Conservation (phyloP, 2,113 vertebrate genomes). For the Bujurquina vittata region DNA sequence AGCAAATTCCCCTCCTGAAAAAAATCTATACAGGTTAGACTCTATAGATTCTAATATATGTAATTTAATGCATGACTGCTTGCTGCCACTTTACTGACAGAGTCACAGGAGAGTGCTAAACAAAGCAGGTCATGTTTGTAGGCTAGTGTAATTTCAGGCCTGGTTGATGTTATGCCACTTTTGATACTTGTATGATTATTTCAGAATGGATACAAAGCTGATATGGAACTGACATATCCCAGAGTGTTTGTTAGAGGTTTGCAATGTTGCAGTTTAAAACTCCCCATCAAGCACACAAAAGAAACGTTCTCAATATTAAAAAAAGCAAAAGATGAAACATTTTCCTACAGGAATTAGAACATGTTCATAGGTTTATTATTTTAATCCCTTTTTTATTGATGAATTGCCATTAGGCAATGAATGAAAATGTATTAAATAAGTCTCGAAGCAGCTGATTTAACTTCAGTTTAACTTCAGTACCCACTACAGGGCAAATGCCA, state of each 20-base stretch:
- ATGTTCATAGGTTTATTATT: no score
- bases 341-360: no score
- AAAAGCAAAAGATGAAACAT: no score
- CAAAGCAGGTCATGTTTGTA: constrained; percentile 21
- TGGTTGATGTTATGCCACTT: not conserved
- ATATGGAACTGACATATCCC: not conserved
- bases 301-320: no score
- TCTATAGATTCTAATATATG: constrained; percentile 41
- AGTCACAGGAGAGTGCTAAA: constrained; percentile 4
- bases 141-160: constrained; percentile 13
- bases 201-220: not conserved
- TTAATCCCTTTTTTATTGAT: not conserved
- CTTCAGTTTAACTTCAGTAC: not conserved
- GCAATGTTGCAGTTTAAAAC: not conserved
- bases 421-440: not conserved
- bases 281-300: no score
- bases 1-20: constrained; percentile 40
- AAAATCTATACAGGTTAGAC: constrained; percentile 18
- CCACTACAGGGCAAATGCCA: not conserved
- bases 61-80: constrained; percentile 35
- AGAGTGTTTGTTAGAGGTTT: not conserved
- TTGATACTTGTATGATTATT: not conserved
- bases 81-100: constrained; percentile 30
- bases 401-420: not conserved
- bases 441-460: not conserved